Evolutionary conservation across 2,888 invertebrate genomes (phyloP), one percentile per base, ranked within the genome.

Genomic region (Silvanus unidentatus): DNA sequence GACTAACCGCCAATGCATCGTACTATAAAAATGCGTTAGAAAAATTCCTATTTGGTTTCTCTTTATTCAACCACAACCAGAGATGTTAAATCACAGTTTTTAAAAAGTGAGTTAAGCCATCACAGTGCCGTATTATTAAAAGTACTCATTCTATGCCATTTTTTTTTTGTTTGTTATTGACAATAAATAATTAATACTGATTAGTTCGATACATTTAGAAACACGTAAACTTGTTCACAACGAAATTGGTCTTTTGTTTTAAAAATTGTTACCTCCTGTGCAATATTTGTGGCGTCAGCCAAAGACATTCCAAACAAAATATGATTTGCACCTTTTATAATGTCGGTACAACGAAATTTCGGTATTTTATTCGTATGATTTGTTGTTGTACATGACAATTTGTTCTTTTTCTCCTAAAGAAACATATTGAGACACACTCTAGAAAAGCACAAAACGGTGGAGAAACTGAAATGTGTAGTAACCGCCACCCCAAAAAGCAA

Each of bases 1-100:
- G 61, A 46, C 55, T 55, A 47, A 63, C 66, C 46, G 60, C 65
- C 60, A 72, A 64, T 52, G 58, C 65, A 48, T 70, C 64, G 50
- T 60, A 70, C 72, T 72, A 70, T 61, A 71, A 70, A 32, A 32
- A 32, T 32, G 3, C n/a, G 13, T 32, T 28, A 28, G 10, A 28
- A 28, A 28, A 28, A 28, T 28, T 10, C n/a, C n/a, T n/a, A n/a
- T n/a, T n/a, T n/a, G n/a, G n/a, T n/a, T n/a, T n/a, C n/a, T n/a
- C n/a, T n/a, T n/a, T 9, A 28, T 9, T 9, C 28, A 28, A 28
- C 28, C 28, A 28, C 28, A 28, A 28, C 28, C 28, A 28, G 8
- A 10, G 8, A 9, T 28, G 8, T 28, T 9, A 28, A 28, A 10
- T 28, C 8, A 28, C 8, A 10, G 10, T 8, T 9, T 9, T 9